A percentile compares a stretch with the other conserved stretches of the same genome.
phyloP scores from a whole-genome alignment of 2,113 vertebrate species.

The Alethe castanea region DNA sequence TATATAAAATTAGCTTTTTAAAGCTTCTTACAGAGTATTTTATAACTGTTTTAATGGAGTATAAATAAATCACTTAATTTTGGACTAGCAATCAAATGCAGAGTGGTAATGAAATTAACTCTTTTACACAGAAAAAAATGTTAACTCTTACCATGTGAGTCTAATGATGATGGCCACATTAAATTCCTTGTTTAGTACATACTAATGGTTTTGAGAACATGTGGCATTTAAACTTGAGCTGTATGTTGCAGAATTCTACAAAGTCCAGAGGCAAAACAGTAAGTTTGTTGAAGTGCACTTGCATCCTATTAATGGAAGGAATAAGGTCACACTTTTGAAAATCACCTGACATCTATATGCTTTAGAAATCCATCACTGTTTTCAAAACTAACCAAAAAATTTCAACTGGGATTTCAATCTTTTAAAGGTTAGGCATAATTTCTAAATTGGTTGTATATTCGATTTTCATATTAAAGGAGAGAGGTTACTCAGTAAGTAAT shows the following conservation, averaged over 20 bases:
- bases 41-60: not conserved
- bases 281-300: not conserved
- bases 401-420: not conserved
- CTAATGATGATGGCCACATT: not conserved
- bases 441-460: not conserved
- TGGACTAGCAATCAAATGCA: not conserved
- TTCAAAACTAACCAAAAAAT: not conserved
- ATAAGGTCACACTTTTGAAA: not conserved
- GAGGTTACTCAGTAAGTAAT: not conserved
- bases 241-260: not conserved
- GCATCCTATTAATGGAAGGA: not conserved
- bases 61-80: not conserved
- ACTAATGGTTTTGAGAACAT: not conserved
- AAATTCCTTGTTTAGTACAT: not conserved
- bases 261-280: not conserved
- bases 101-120: not conserved
- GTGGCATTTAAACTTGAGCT: not conserved
- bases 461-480: not conserved
- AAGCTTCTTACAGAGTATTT: not conserved
- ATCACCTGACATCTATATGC: not conserved
- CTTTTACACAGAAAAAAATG: not conserved
- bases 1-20: not conserved
- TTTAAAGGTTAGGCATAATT: not conserved
- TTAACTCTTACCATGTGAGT: not conserved
- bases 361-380: not conserved